Evolutionary conservation across 2,888 invertebrate genomes (phyloP).

Genomic region (Limnephilus lunatus): DNA sequence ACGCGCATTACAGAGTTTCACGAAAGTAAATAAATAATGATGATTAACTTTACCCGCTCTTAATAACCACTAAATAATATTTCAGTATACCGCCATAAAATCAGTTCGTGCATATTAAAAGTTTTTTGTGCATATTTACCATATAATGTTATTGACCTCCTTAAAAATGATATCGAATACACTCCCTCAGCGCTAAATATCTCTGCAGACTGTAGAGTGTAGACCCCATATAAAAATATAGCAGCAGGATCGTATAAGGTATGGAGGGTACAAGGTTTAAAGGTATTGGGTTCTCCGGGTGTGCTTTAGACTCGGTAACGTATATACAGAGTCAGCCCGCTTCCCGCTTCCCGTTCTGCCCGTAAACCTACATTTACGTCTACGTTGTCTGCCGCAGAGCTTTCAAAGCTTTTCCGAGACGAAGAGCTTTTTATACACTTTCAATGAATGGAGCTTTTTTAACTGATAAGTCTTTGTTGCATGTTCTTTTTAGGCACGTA

Average conservation of each 20-base stretch:
- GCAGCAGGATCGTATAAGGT: background rate
- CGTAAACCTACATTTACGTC: background rate
- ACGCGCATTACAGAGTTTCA: too few species aligned
- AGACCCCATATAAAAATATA: conserved; percentile 37
- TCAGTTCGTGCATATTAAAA: background rate
- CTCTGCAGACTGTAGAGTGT: background rate
- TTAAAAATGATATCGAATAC: background rate
- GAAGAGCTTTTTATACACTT: conserved; percentile 32
- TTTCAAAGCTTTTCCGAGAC: conserved; percentile 38
- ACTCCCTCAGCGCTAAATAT: background rate
- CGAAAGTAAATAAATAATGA: background rate
- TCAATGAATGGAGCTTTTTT: conserved; percentile 43
- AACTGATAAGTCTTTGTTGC: conserved; percentile 43
- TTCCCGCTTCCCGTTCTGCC: conserved; percentile 21
- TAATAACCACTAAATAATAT: background rate
- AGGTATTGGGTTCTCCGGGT: conserved; percentile 20
- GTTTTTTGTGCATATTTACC: background rate
- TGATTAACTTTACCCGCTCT: background rate
- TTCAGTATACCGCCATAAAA: background rate
- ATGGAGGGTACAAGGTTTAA: conserved; percentile 23
- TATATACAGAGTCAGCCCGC: background rate
- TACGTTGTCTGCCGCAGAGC: conserved; percentile 43
- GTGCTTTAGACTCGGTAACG: background rate
- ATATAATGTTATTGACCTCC: background rate
- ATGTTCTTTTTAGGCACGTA: conserved; percentile 37